Base-by-base conservation (phyloP, 1,140 invertebrate genomes). In the Piezodorus guildinii region DNA sequence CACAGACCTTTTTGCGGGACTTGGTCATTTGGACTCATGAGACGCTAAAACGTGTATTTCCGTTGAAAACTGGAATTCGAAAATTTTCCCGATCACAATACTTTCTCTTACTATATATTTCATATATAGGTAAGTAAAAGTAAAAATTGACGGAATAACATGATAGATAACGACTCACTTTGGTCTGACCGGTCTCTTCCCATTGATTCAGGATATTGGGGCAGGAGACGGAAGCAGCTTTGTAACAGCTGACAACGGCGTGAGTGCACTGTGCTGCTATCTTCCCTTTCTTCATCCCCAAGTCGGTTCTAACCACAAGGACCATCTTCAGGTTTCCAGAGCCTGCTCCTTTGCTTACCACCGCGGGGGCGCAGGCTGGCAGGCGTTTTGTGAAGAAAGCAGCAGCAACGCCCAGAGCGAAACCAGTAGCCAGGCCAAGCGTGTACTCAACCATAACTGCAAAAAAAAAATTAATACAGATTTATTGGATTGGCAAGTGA, bases 241-340 rank as follows among this genome's bases (percentile, higher is more conserved):
- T 81, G 71, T 88, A 93, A 2, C 85, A 90, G 54, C 82, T 83
- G 23, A 88, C 84, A 10, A 93, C 88, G 59, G 90, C 94, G 79
- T 96, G 94, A 51, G 86, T 82, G 78, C 91, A 95, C 74, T 95
- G 94, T 3, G 93, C 89, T 34, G 90, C 92, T 51, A 91, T 84
- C 80, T 96, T 96, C 16, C 94, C 94, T 80, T 94, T 95, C 19
- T 88, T 85, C 94, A 97, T 96, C 74, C 90, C 88, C 0, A 97
- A 77, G 73, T 96, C 93, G 72, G 83, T 91, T 71, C 92, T 78
- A 3, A 95, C 87, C 21, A 94, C 85, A 54, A 97, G 73, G 1
- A 94, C 86, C 73, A 96, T 76, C 78, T 93, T 94, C 23, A 60
- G 16, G 52, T 60, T 23, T 5, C 16, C 16, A 39, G 58, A n/a